Conservation (phyloP, 2,113 vertebrate genomes). For the Danio rerio region DNA sequence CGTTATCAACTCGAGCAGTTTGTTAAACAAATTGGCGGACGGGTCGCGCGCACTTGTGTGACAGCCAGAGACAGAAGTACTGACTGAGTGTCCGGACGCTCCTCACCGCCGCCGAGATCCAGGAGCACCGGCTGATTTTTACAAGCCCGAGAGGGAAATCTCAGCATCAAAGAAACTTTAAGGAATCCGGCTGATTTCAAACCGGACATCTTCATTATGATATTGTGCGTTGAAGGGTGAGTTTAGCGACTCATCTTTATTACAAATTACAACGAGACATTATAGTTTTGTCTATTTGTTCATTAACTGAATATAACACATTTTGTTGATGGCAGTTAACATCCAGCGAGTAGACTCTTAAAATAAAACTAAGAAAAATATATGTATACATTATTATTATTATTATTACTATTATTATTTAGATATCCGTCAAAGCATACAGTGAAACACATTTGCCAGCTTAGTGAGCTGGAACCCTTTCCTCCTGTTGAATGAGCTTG, state of each 20-base stretch:
- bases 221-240: slow-evolving; percentile 82
- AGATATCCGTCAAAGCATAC: too few relatives aligned
- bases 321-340: background rate
- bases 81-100: background rate
- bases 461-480: too few relatives aligned
- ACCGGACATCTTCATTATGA: slow-evolving; percentile 67
- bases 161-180: slow-evolving; percentile 31
- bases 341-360: background rate
- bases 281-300: background rate
- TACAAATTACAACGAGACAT: background rate
- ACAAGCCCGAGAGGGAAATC: background rate
- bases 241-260: slow-evolving; percentile 45
- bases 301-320: background rate
- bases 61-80: background rate
- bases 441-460: too few relatives aligned
- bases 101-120: too few relatives aligned
- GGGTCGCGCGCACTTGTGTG: background rate
- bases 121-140: background rate
- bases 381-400: background rate
- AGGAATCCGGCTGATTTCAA: background rate
- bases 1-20: background rate
- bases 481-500: too few relatives aligned
- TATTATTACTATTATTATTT: too few relatives aligned
- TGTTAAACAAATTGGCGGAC: background rate
- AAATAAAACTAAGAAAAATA: too few relatives aligned